phyloP scores from a whole-genome alignment of 2,113 vertebrate genomes.

The Stictonetta naevosa region DNA sequence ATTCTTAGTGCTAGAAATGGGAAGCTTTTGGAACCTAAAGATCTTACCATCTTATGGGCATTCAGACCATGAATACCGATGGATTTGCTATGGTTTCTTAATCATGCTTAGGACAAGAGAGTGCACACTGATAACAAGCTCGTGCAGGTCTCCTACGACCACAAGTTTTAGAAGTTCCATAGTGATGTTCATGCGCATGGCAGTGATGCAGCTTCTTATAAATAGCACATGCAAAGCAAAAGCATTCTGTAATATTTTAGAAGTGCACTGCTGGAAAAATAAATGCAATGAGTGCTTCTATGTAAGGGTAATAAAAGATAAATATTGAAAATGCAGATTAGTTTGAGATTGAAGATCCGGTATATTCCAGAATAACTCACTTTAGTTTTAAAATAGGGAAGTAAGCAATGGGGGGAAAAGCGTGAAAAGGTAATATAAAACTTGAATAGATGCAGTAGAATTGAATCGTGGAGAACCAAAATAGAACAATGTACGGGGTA shows the following conservation, averaged over 20 bases:
- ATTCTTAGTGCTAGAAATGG: constrained; percentile 42
- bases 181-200: constrained; percentile 34
- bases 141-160: background rate
- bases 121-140: background rate
- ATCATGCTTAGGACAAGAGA: constrained; percentile 59
- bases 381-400: constrained; percentile 26
- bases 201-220: constrained; percentile 1
- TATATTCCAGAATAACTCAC: constrained; percentile 44
- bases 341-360: constrained; percentile 1
- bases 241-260: background rate
- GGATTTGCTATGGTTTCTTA: constrained; percentile 50
- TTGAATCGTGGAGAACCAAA: constrained; percentile 13
- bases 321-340: constrained; percentile 46
- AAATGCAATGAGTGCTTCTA: background rate
- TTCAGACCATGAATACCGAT: constrained; percentile 23
- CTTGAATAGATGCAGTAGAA: constrained; percentile 40
- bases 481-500: constrained; percentile 38
- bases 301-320: background rate
- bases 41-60: constrained; percentile 16
- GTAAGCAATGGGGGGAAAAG: background rate
- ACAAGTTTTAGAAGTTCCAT: constrained; percentile 48
- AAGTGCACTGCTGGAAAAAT: background rate
- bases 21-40: constrained; percentile 48
- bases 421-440: constrained; percentile 16
- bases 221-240: background rate